A percentile compares a stretch with the other conserved stretches of the same genome.
phyloP scores from a whole-genome alignment of 2,888 invertebrate species.

The Caenorhabditis sp. region DNA sequence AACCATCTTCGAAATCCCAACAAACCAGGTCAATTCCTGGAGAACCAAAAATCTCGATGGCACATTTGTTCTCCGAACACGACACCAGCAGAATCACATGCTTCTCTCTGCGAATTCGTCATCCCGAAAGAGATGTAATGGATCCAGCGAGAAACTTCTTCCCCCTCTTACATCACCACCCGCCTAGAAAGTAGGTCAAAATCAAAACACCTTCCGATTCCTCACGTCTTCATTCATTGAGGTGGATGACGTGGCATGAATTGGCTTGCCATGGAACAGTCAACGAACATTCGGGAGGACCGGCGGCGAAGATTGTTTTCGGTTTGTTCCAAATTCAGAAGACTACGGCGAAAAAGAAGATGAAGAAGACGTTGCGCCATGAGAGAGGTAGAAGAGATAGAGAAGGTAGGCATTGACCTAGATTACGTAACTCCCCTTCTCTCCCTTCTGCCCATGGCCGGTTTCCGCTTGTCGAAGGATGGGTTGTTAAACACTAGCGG shows the following conservation, averaged over 20 bases:
- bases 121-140: slow-evolving; percentile 6
- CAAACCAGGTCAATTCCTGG: not conserved
- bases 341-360: not conserved
- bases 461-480: not conserved
- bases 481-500: not conserved
- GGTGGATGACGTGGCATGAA: slow-evolving; percentile 18
- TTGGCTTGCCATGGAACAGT: not conserved
- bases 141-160: not conserved
- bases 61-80: not conserved
- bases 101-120: not conserved
- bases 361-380: not conserved
- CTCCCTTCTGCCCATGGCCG: not conserved
- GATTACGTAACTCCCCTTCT: slow-evolving; percentile 17
- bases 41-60: slow-evolving; percentile 1
- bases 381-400: not conserved
- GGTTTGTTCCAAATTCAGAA: slow-evolving; percentile 11
- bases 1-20: not conserved
- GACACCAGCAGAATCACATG: not conserved
- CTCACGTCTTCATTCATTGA: not conserved
- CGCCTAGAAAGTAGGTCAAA: slow-evolving; percentile 26
- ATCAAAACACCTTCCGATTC: slow-evolving; percentile 1
- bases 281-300: not conserved
- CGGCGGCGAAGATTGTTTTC: slow-evolving; percentile 1
- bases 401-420: slow-evolving; percentile 21
- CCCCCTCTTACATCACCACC: no score